Evolutionary conservation across 2,797 vertebrate species (phyloP).

Genomic region (Rousettus madagascariensis): DNA sequence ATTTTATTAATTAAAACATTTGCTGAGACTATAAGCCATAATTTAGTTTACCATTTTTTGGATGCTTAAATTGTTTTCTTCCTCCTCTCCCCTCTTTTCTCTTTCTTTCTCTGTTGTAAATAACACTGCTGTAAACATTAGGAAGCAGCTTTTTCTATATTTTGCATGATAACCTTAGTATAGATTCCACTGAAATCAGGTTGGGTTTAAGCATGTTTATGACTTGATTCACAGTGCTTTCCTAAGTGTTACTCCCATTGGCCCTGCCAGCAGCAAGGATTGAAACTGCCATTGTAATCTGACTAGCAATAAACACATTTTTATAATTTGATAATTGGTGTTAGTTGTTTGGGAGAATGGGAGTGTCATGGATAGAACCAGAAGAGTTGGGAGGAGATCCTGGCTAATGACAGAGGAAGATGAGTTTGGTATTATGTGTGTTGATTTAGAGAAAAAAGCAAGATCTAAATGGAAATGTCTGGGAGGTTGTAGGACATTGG

Average conservation of each 20-base stretch:
- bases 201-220: not conserved
- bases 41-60: slow-evolving; percentile 12
- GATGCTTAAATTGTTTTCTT: not conserved
- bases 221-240: not conserved
- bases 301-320: not conserved
- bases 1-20: slow-evolving; percentile 23
- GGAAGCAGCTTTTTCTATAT: not conserved
- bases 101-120: not conserved
- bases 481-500: not conserved
- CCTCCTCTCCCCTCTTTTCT: not conserved
- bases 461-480: not conserved
- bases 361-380: not conserved
- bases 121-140: not conserved
- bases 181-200: not conserved
- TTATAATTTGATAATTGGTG: slow-evolving; percentile 34
- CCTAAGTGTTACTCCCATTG: not conserved
- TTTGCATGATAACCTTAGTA: slow-evolving; percentile 16
- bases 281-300: not conserved
- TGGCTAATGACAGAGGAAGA: not conserved
- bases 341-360: not conserved
- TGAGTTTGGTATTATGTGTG: not conserved
- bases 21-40: not conserved
- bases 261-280: not conserved
- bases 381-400: not conserved
- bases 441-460: slow-evolving; percentile 3